Evolutionary conservation across 2,113 vertebrate species (phyloP).

Genomic region (Engystomops pustulosus): DNA sequence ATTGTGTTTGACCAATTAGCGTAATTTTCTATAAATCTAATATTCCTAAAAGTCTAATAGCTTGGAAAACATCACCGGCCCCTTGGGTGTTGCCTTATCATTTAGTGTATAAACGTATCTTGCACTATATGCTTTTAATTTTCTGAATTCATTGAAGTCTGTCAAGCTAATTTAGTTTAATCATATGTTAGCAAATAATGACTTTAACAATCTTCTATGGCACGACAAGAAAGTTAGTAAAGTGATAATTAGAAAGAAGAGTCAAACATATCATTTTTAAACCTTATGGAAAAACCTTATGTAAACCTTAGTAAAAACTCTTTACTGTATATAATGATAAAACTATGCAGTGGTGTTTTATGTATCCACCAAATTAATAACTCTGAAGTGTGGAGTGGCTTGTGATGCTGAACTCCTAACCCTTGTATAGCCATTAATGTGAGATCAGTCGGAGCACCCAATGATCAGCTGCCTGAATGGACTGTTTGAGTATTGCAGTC

Average conservation of each 20-base stretch:
- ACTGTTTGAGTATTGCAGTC: no score
- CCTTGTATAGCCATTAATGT: no score
- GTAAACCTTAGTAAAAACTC: no score
- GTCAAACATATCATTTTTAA: slow-evolving; percentile 30
- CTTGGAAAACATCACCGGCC: no score
- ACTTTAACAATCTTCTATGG: slow-evolving; percentile 22
- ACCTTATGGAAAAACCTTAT: neutral
- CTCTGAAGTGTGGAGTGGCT: neutral
- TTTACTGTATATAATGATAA: neutral
- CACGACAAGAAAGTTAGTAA: slow-evolving; percentile 19
- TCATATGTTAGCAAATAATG: slow-evolving; percentile 48
- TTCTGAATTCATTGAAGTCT: slow-evolving; percentile 34
- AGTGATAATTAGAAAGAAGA: slow-evolving; percentile 38
- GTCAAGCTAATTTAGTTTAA: slow-evolving; percentile 43
- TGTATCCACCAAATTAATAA: neutral
- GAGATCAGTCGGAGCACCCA: no score
- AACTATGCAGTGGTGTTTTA: neutral
- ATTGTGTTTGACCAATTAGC: no score
- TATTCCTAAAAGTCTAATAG: no score
- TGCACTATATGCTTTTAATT: neutral
- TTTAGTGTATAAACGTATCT: neutral
- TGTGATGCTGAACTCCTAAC: no score
- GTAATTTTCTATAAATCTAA: no score
- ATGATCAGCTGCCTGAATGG: no score
- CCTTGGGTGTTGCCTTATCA: neutral